These are phyloP conservation scores for Aphidius gifuensis DNA, from an alignment of 1,140 invertebrate species.

Conservation along the genomic window DNA sequence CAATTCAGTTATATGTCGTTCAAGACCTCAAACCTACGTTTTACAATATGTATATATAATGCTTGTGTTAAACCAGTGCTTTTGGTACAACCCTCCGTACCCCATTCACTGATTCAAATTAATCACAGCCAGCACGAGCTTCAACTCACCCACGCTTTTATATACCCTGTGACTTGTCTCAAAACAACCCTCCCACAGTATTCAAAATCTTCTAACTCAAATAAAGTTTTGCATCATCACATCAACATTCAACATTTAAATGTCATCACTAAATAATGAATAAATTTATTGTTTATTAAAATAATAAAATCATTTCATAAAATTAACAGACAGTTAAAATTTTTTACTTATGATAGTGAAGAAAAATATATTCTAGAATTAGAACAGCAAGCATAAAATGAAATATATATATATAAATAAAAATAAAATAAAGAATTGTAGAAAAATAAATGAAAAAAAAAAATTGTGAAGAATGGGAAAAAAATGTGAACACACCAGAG, in stretches of 20 bases:
- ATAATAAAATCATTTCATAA: background rate
- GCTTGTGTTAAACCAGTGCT: slow-evolving; percentile 29
- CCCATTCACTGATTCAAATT: slow-evolving; percentile 55
- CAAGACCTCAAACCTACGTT: slow-evolving; percentile 9
- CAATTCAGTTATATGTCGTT: background rate
- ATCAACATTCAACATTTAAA: slow-evolving; percentile 17
- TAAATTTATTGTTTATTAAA: background rate
- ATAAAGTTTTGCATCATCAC: background rate
- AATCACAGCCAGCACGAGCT: slow-evolving; percentile 44
- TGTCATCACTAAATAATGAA: background rate
- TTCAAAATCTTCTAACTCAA: background rate
- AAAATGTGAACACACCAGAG: slow-evolving; percentile 4
- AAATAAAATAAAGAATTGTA: slow-evolving; percentile 48
- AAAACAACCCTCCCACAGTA: background rate
- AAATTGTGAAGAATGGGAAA: background rate
- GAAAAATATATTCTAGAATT: no score
- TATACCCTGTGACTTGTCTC: no score
- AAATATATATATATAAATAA: slow-evolving; percentile 8
- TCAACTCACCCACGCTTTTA: no score
- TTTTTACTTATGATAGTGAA: no score
- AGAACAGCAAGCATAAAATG: background rate
- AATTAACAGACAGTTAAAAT: no score
- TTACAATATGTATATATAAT: slow-evolving; percentile 25
- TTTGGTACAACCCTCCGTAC: slow-evolving; percentile 47
- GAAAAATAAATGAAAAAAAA: slow-evolving; percentile 24